A percentile compares a stretch with the other conserved stretches of the same genome.
phyloP scores from a whole-genome alignment of 2,797 vertebrate genomes.

The Spinus olivaceus region DNA sequence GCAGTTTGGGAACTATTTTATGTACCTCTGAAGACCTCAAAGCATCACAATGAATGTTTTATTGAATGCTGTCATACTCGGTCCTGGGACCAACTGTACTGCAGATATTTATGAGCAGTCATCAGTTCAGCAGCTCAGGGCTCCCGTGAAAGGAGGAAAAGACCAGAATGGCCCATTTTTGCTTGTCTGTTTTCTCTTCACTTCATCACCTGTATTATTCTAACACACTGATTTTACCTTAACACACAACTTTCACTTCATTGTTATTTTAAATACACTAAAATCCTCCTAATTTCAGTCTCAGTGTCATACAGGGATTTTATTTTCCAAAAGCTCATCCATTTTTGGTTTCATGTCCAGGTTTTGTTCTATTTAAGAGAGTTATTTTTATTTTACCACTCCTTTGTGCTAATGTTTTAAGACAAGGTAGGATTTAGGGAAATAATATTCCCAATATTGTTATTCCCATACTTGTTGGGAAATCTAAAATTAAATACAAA shows the following conservation, averaged over 20 bases:
- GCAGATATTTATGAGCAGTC: constrained; percentile 69
- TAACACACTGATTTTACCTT: not conserved
- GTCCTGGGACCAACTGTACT: constrained; percentile 40
- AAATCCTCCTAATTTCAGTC: not conserved
- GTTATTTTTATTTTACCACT: not conserved
- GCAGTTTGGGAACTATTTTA: constrained; percentile 75
- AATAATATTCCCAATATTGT: not conserved
- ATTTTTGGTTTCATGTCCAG: not conserved
- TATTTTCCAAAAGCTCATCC: not conserved
- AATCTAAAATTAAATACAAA: not conserved
- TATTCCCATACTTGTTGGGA: not conserved
- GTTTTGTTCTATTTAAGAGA: not conserved
- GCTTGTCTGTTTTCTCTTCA: not conserved
- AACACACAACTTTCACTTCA: not conserved
- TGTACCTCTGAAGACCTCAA: constrained; percentile 71
- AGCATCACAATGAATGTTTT: constrained; percentile 72
- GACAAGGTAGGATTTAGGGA: not conserved
- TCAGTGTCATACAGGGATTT: not conserved
- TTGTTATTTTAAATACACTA: not conserved
- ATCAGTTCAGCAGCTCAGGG: not conserved
- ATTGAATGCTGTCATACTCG: constrained; percentile 56
- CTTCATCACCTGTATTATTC: not conserved
- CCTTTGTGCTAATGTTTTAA: not conserved
- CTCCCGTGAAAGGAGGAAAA: not conserved
- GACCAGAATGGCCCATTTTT: not conserved